Percentiles rank a stretch among this genome's conserved stretches.
Conservation (phyloP, 2,888 invertebrate species). For the Harpalus rubripes region DNA sequence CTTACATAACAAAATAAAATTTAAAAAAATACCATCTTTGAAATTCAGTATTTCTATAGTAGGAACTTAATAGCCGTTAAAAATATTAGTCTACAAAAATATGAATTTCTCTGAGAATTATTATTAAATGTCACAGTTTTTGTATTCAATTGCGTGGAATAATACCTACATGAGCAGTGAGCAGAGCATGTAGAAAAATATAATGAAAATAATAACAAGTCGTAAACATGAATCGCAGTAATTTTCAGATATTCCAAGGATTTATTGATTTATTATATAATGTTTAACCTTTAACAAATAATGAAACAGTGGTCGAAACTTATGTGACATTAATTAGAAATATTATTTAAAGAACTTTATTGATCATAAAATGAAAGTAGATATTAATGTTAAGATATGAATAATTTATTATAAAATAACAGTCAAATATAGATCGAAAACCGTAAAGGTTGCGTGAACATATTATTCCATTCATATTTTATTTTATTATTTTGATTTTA, state of each 20-base stretch:
- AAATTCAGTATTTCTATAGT: too few relatives aligned
- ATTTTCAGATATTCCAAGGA: constrained; percentile 12
- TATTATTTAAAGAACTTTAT: constrained; percentile 1
- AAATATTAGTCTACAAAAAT: too few relatives aligned
- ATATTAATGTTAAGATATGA: not conserved
- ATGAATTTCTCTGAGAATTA: too few relatives aligned
- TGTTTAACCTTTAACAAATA: not conserved
- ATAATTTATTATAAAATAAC: constrained; percentile 6
- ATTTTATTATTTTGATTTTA: not conserved
- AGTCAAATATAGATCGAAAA: not conserved
- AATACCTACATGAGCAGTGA: too few relatives aligned
- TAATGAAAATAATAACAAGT: constrained; percentile 16
- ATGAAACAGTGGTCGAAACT: not conserved
- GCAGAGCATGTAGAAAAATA: constrained; percentile 2
- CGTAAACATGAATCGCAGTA: not conserved
- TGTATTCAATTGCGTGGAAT: not conserved
- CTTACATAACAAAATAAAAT: too few relatives aligned
- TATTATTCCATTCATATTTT: not conserved
- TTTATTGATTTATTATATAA: constrained; percentile 6
- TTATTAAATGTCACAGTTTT: not conserved
- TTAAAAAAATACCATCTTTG: too few relatives aligned
- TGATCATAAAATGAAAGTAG: not conserved
- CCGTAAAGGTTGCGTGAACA: constrained; percentile 7
- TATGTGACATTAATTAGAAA: constrained; percentile 2
- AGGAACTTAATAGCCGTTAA: too few relatives aligned